Conservation (phyloP, 2,888 invertebrate species). For the Pseudococcus viburni region DNA sequence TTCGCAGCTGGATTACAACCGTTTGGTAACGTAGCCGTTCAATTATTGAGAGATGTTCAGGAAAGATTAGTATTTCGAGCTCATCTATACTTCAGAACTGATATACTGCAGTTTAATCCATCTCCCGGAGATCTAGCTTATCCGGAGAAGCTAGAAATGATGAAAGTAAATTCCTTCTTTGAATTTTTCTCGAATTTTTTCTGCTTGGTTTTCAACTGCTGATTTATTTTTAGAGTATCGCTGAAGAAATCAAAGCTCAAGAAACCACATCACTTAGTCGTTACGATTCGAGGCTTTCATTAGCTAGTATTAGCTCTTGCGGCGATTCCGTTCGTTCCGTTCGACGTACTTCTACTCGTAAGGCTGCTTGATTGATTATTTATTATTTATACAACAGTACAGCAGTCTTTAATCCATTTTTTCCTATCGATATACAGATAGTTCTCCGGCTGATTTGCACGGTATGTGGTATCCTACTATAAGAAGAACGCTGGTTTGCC, state of each 20-base stretch:
- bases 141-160: constrained; percentile 97
- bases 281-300: constrained; percentile 79
- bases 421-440: constrained; percentile 69
- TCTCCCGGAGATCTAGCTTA: constrained; percentile 97
- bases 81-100: constrained; percentile 92
- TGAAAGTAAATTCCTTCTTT: constrained; percentile 78
- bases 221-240: constrained; percentile 75
- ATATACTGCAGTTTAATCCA: constrained; percentile 89
- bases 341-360: constrained; percentile 23
- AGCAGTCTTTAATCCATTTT: too few species aligned
- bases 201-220: too few species aligned
- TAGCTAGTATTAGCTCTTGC: constrained; percentile 78
- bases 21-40: constrained; percentile 83
- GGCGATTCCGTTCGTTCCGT: constrained; percentile 63
- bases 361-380: not conserved
- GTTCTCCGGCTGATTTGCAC: constrained; percentile 90
- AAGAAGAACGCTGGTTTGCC: constrained; percentile 91
- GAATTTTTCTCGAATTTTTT: not conserved
- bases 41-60: constrained; percentile 93
- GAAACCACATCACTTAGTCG: constrained; percentile 71
- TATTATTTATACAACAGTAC: not conserved
- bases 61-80: constrained; percentile 96
- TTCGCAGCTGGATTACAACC: constrained; percentile 79
- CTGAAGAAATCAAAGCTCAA: constrained; percentile 77
- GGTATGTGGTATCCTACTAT: constrained; percentile 99